Conservation (phyloP, 2,888 invertebrate genomes). For the Acrobasis suavella region DNA sequence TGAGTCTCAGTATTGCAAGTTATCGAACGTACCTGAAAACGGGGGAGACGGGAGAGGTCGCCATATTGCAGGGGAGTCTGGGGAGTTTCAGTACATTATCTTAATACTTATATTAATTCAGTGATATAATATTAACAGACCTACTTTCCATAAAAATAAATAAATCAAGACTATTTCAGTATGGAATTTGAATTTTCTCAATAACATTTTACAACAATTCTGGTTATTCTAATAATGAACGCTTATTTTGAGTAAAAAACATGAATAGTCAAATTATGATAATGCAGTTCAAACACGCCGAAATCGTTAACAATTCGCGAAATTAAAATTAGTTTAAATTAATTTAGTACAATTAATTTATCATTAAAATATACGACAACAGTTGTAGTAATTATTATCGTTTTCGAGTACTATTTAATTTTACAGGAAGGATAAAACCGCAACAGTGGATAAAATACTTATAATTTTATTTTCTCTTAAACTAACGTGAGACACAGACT, state of each 20-base stretch:
- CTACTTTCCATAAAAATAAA: too few species aligned
- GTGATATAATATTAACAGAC: too few species aligned
- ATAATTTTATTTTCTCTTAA: too few species aligned
- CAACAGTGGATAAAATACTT: too few species aligned
- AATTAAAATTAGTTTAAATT: background rate
- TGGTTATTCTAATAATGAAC: background rate
- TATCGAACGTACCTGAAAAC: too few species aligned
- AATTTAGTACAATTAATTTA: background rate
- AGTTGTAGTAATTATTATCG: background rate
- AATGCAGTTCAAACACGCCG: background rate
- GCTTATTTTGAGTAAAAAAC: background rate
- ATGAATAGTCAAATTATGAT: conserved; percentile 1
- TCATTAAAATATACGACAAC: background rate
- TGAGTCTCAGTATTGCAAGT: too few species aligned
- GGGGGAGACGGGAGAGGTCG: too few species aligned
- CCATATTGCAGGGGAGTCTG: too few species aligned
- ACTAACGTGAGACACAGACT: too few species aligned
- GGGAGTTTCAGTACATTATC: too few species aligned
- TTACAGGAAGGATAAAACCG: background rate
- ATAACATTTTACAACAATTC: background rate
- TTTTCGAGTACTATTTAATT: background rate
- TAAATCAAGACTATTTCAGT: too few species aligned
- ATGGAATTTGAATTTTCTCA: background rate
- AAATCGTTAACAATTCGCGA: background rate
- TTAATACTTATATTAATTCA: too few species aligned